Conservation (phyloP, 2,888 invertebrate species). For the Aspidiotus destructor region DNA sequence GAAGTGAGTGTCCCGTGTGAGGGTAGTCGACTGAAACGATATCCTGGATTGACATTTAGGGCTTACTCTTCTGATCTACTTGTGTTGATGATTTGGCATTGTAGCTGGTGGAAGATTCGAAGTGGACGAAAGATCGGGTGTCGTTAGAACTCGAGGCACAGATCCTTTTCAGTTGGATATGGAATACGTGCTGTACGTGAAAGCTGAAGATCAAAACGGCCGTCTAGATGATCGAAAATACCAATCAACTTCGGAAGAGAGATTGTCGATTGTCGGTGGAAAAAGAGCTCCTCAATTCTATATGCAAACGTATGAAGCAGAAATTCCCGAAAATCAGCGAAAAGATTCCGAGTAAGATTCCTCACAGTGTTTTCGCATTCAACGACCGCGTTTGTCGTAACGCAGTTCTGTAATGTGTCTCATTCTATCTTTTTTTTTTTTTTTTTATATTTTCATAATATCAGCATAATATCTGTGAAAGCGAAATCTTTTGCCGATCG, state of each 20-base stretch:
- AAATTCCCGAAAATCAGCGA: conserved; percentile 92
- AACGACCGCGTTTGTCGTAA: not conserved
- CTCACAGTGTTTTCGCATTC: conserved; percentile 37
- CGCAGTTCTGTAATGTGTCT: not conserved
- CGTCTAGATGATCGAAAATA: conserved; percentile 80
- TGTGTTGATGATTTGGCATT: not conserved
- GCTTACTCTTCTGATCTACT: not conserved
- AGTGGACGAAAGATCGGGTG: conserved; percentile 83
- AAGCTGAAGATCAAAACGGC: conserved; percentile 91
- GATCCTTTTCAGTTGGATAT: conserved; percentile 89
- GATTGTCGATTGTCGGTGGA: conserved; percentile 91
- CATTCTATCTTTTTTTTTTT: not conserved
- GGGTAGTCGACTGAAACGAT: no score
- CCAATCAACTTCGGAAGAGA: conserved; percentile 84
- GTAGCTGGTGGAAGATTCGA: conserved; percentile 60
- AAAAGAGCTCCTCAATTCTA: conserved; percentile 96
- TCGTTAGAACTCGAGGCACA: conserved; percentile 80
- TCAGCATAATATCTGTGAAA: conserved; percentile 89
- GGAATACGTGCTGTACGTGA: conserved; percentile 92
- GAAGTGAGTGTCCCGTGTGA: conserved; percentile 45
- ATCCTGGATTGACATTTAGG: no score
- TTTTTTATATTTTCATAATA: conserved; percentile 10
- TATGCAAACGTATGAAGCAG: conserved; percentile 86
- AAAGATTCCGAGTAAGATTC: conserved; percentile 88
- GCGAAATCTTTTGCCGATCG: conserved; percentile 96